Evolutionary conservation across 2,888 invertebrate genomes (phyloP), one percentile per base, ranked within the genome.

Genomic region (Glaucopsyche alexis): DNA sequence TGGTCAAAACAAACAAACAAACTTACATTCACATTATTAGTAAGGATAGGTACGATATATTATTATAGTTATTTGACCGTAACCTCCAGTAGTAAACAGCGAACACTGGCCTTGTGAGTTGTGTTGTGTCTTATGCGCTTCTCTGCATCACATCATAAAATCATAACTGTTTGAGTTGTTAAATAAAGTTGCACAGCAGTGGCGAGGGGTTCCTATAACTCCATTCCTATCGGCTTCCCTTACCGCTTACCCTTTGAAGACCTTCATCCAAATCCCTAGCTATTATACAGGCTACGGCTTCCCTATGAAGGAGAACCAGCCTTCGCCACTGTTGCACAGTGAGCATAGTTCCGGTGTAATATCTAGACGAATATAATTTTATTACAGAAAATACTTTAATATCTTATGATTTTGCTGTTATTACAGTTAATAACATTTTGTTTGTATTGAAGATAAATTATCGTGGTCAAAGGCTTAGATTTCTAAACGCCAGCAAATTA

Each of bases 111-210:
- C 29, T 29, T 29, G 29, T 29, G 29, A 29, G 29, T 29, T 29
- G 29, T 2, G 29, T 29, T 29, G 29, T 2, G 29, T 3, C 29
- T 60, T 60, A 29, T 29, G 29, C 29, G 19, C 11, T 16, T 60
- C 60, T 60, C 11, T 60, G 13, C 29, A 60, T 60, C 60, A 29
- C 60, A 60, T 60, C 29, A 29, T 60, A 60, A 38, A 13, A 29
- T 60, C 55, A 60, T 38, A 29, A 60, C 60, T 60, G 29, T 60
- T 60, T 13, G 60, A 60, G 60, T 60, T 60, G 14, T 60, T 38
- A 29, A 60, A 60, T 60, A 60, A 60, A 13, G 29, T 55, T 47
- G 13, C 47, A 11, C 19, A 52, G 16, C n/a, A n/a, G n/a, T n/a
- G n/a, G n/a, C n/a, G n/a, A n/a, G n/a, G n/a, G n/a, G n/a, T n/a